Evolutionary conservation across 2,888 invertebrate species (phyloP), one percentile per base, ranked within the genome.

Genomic region (Mactromeris polynyma): DNA sequence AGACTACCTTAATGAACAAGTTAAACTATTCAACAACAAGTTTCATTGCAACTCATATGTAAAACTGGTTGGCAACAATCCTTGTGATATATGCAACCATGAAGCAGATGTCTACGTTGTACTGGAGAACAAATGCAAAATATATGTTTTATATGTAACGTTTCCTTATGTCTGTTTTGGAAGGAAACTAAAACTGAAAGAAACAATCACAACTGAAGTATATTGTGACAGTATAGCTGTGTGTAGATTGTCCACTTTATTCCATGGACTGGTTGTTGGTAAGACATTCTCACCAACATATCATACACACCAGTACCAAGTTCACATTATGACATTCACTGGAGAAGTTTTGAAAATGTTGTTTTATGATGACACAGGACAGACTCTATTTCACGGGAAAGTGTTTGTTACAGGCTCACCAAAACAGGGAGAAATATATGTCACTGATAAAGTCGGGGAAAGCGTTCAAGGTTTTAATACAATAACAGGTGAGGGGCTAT

Each of bases 201-300:
- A 80, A n/a, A 64, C 77, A 9, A 83, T 90, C 19, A 85, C 54
- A 51, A 90, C 90, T 54, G 87, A 90, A 31, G 87, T 87, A 11
- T 54, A 83, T 38, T 90, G 90, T 80, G 87, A 90, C 80, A 90
- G 90, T 83, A 78, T 90, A 73, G 83, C 87, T 19, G 78, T 90
- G 1, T 90, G 82, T 51, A 85, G 83, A 81, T 38, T 77, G 11
- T 87, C 89, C 4, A 54, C 31, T 38, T 69, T 40, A 40, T 82
- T 42, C 26, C 64, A 85, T 42, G 89, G 87, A 40, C 40, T 90
- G 19, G 83, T 87, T 9, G 82, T 83, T 19, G 89, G 89, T 0
- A 87, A 83, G 42, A 90, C 89, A n/a, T 82, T 87, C 31, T 78
- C 87, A n/a, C 6, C 36, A 17, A 73, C 69, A 31, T 87, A 85